Evolutionary conservation across 2,888 invertebrate genomes (phyloP), one percentile per base, ranked within the genome.

Genomic region (Tetrapedia diversipes): DNA sequence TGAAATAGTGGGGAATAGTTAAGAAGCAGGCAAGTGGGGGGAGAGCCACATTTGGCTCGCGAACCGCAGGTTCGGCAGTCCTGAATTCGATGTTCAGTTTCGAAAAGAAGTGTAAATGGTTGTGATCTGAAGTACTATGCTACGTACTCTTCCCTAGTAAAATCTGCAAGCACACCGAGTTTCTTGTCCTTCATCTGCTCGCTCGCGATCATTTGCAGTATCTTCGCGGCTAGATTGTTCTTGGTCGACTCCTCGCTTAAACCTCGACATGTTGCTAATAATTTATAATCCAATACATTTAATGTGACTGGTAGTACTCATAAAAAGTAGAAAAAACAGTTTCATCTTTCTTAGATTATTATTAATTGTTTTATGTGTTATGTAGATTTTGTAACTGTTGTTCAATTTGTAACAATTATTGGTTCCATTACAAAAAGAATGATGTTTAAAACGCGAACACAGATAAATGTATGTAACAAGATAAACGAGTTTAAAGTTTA

Each of bases 61-160:
- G n/a, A n/a, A n/a, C n/a, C n/a, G n/a, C n/a, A n/a, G n/a, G n/a
- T n/a, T n/a, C n/a, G n/a, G n/a, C n/a, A n/a, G n/a, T n/a, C n/a
- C n/a, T n/a, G n/a, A n/a, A n/a, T 1, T n/a, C 34, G 16, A 2
- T 4, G 41, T 41, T 16, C 3, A 3, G 19, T 47, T 19, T 27
- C 29, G 10, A 1, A 14, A 4, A 6, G 27, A 7, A 41, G 24
- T 3, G 8, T 27, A 34, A 49, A 39, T 14, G 8, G 0, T 41
- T 10, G 39, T 32, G 37, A 45, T 2, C n/a, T 39, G 45, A 19
- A 10, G 14, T 24, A 61, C 6, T 32, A 19, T 43, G 2, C 8
- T 56, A 82, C 83, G 41, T 74, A 88, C 88, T 87, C 86, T 6
- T 80, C 75, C n/a, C 72, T 73, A 1, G 83, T 47, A 14, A 88